Evolutionary conservation across 2,888 invertebrate species (phyloP).

Genomic region (Aquatica leii): DNA sequence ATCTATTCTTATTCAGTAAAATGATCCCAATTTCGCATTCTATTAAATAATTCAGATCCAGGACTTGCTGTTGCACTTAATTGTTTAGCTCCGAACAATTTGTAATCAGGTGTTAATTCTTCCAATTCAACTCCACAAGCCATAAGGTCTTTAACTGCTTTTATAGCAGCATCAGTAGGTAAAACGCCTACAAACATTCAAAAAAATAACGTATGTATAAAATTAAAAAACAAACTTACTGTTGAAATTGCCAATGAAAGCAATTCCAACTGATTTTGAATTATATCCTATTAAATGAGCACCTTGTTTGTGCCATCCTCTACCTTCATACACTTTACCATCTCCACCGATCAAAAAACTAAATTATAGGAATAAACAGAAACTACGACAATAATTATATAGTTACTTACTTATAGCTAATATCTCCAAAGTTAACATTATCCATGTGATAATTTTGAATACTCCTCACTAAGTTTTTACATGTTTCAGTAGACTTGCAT

Average conservation of each 20-base stretch:
- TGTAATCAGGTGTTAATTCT: constrained; percentile 61
- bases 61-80: constrained; percentile 64
- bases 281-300: constrained; percentile 67
- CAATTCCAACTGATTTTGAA: constrained; percentile 63
- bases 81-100: constrained; percentile 66
- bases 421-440: constrained; percentile 63
- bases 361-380: constrained; percentile 34
- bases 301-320: constrained; percentile 67
- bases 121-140: constrained; percentile 62
- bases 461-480: constrained; percentile 50
- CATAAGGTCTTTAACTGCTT: constrained; percentile 62
- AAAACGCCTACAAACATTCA: constrained; percentile 54
- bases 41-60: constrained; percentile 62
- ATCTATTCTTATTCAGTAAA: constrained; percentile 40
- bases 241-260: constrained; percentile 66
- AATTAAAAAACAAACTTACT: constrained; percentile 53
- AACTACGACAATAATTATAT: neutral
- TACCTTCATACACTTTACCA: constrained; percentile 68
- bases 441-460: constrained; percentile 66
- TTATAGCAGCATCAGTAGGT: constrained; percentile 59
- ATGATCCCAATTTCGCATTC: constrained; percentile 65
- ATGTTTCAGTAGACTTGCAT: constrained; percentile 59
- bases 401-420: constrained; percentile 68
- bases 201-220: neutral
- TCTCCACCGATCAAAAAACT: constrained; percentile 70